Evolutionary conservation across 2,888 invertebrate genomes (phyloP), one percentile per base, ranked within the genome.

Genomic region (Dromius quadrimaculatus): DNA sequence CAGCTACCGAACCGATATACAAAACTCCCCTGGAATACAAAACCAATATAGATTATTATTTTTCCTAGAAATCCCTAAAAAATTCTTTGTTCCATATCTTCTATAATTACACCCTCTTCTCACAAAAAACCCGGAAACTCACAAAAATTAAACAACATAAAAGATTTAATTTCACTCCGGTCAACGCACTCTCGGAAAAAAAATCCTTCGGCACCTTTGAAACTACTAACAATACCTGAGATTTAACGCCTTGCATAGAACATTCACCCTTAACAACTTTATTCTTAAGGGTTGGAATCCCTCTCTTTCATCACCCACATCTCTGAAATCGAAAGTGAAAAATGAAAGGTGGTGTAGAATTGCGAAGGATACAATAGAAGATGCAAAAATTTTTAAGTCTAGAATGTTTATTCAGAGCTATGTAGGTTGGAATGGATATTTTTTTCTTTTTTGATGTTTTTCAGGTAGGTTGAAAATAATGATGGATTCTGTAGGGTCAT

Each of bases 371-470:
- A 54, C 50, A 54, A 54, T 11, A 9, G 47, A 19, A 32, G 50
- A 54, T 54, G 50, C 50, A 54, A 54, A 54, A 54, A 11, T 54
- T 54, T 54, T 54, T 54, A 28, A 54, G 50, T n/a, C 28, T 15
- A 15, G 50, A 23, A 23, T 54, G 50, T 54, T 54, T 54, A 54
- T 54, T 54, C 32, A 28, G 15, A 54, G 50, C n/a, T 50, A 28
- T 28, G 28, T 23, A 28, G 41, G 41, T 11, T 41, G 41, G 50
- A 54, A 54, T 54, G 28, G 50, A 54, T 54, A 54, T 54, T 54
- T 54, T n/a, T 54, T 54, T 47, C 23, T 41, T 15, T 41, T 13
- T 11, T 36, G 41, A 17, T 41, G 13, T 9, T 11, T 47, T 54
- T 20, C 50, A 54, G 50, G 50, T 54, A 54, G 15, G 15, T 41